phyloP scores from a whole-genome alignment of 2,888 invertebrate species.

The Lasioglossum pauxillum region DNA sequence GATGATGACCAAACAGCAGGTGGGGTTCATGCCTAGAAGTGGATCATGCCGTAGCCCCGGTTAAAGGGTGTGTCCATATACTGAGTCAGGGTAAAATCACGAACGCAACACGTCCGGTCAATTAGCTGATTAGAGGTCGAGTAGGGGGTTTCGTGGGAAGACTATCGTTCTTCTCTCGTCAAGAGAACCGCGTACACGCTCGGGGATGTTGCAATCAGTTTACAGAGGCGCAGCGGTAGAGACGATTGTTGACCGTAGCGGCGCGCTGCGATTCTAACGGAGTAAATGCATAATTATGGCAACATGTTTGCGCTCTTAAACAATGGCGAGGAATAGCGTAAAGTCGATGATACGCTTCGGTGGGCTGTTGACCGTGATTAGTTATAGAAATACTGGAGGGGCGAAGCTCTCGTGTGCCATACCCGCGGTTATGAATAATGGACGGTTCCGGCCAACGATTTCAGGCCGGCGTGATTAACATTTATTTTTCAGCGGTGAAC shows the following conservation, averaged over 20 bases:
- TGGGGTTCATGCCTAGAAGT: slow-evolving; percentile 55
- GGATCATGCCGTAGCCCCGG: slow-evolving; percentile 57
- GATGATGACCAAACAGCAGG: slow-evolving; percentile 50
- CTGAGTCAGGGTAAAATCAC: background rate
- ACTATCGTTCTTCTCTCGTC: background rate
- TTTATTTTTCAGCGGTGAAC: background rate
- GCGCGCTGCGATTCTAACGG: background rate
- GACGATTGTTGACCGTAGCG: background rate
- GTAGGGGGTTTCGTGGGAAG: background rate
- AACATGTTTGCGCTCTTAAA: slow-evolving; percentile 24
- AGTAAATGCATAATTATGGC: slow-evolving; percentile 9
- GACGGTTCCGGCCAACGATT: background rate
- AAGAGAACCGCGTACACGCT: background rate
- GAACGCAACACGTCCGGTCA: slow-evolving; percentile 27
- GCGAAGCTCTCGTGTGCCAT: background rate
- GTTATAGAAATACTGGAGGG: slow-evolving; percentile 31
- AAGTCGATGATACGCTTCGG: slow-evolving; percentile 7
- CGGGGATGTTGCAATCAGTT: slow-evolving; percentile 28
- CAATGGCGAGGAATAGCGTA: background rate
- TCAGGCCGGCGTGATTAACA: background rate
- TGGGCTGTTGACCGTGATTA: background rate
- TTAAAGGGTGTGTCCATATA: slow-evolving; percentile 40
- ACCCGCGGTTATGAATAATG: background rate
- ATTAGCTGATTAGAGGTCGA: slow-evolving; percentile 54
- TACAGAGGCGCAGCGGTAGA: background rate